Evolutionary conservation across 2,888 invertebrate species (phyloP).

Genomic region (Isotomurus palustris): DNA sequence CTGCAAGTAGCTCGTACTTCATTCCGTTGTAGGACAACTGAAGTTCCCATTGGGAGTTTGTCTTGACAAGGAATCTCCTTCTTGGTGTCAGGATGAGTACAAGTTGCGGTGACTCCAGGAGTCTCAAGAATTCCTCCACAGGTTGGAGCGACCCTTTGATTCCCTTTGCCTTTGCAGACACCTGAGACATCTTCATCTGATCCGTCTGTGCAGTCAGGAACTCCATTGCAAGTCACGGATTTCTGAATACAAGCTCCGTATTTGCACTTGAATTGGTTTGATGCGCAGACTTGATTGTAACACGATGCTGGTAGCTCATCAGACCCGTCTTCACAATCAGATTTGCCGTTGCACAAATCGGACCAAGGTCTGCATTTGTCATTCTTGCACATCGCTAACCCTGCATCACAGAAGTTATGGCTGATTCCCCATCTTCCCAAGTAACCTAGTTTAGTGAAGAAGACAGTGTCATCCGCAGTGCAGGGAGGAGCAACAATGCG

Average conservation of each 20-base stretch:
- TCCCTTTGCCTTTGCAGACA: slow-evolving; percentile 12
- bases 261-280: slow-evolving; percentile 18
- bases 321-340: slow-evolving; percentile 24
- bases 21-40: slow-evolving; percentile 15
- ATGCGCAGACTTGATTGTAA: slow-evolving; percentile 14
- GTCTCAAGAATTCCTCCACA: slow-evolving; percentile 12
- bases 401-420: slow-evolving; percentile 28
- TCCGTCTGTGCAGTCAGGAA: slow-evolving; percentile 20
- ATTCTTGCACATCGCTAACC: slow-evolving; percentile 29
- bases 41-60: slow-evolving; percentile 12
- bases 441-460: slow-evolving; percentile 23
- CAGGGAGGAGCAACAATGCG: slow-evolving; percentile 4
- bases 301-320: slow-evolving; percentile 27
- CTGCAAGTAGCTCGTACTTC: slow-evolving; percentile 22
- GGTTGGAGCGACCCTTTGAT: neutral
- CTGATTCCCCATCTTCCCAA: slow-evolving; percentile 25
- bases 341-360: slow-evolving; percentile 21
- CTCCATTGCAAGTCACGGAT: slow-evolving; percentile 20
- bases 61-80: slow-evolving; percentile 8
- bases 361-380: slow-evolving; percentile 29
- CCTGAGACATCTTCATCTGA: slow-evolving; percentile 22
- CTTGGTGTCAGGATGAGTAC: slow-evolving; percentile 15
- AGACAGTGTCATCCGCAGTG: slow-evolving; percentile 15
- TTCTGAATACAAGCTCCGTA: slow-evolving; percentile 29
- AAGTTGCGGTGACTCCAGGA: slow-evolving; percentile 10